Conservation (phyloP, 2,113 vertebrate genomes). For the Triplophysa siluroides region DNA sequence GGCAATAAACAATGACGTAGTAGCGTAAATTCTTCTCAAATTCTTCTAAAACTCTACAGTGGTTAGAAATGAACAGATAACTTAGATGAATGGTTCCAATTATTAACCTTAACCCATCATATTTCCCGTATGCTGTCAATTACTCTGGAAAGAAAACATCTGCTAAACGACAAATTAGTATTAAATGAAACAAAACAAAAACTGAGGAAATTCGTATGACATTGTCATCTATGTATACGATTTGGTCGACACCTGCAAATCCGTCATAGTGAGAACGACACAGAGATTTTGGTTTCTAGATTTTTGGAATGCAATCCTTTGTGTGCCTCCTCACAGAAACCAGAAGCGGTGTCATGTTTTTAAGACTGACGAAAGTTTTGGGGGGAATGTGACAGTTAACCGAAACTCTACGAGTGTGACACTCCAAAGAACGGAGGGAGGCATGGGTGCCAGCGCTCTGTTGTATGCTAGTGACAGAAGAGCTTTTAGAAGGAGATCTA, state of each 20-base stretch:
- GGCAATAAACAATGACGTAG: too few relatives aligned
- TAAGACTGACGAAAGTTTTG: slow-evolving; percentile 51
- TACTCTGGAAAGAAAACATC: not conserved
- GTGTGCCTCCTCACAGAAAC: slow-evolving; percentile 63
- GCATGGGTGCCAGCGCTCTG: slow-evolving; percentile 67
- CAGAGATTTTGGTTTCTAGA: slow-evolving; percentile 8
- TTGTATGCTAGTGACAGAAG: slow-evolving; percentile 57
- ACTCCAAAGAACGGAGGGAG: slow-evolving; percentile 64
- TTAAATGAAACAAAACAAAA: not conserved
- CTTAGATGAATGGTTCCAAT: too few relatives aligned
- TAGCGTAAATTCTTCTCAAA: too few relatives aligned
- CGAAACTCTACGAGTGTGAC: slow-evolving; percentile 61
- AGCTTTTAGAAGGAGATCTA: slow-evolving; percentile 64
- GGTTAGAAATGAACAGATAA: too few relatives aligned
- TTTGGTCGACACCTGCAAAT: not conserved
- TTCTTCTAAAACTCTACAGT: too few relatives aligned
- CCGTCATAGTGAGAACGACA: slow-evolving; percentile 19
- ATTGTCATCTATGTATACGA: not conserved
- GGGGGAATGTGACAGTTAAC: slow-evolving; percentile 60
- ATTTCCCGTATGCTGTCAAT: too few relatives aligned
- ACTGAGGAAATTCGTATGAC: not conserved
- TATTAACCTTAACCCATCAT: too few relatives aligned
- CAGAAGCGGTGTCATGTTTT: slow-evolving; percentile 65
- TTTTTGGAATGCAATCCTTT: slow-evolving; percentile 42
- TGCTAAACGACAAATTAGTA: not conserved